Evolutionary conservation across 1,140 invertebrate species (phyloP), one percentile per base, ranked within the genome.

Genomic region (Listronotus oregonensis): DNA sequence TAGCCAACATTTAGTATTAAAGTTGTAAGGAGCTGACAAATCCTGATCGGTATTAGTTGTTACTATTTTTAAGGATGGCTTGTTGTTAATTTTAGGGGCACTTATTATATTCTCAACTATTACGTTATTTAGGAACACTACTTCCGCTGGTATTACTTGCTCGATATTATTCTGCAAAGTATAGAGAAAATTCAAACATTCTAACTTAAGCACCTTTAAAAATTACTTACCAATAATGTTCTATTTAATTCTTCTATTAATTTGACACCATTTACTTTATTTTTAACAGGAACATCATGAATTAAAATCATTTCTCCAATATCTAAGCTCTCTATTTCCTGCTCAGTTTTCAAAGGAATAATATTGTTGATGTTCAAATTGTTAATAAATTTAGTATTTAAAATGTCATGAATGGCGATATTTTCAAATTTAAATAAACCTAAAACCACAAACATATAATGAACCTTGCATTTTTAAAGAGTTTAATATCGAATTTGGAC

Each of bases 101-200:
- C 50, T 58, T 8, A 81, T 57, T 51, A 58, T 69, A n/a, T 73
- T 50, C 8, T 76, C 51, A 1, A 82, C 43, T 12, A 73, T 8
- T 6, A 82, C 46, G 15, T 77, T 71, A 17, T 66, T 68, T 31
- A 75, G 32, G 37, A 82, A 82, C 15, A 73, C 50, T 7, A 80
- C 64, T 27, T 74, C 65, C 6, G 68, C 64, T 10, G 27, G 27
- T 32, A 79, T 69, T 21, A 66, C 43, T 69, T 79, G 75, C 17
- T 70, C 67, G 18, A 50, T 39, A 18, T 73, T 60, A 7, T 31
- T 60, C 72, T 75, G 58, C 47, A 70, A 74, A 44, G 18, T 18
- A 69, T 21, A 58, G 34, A 51, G 18, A 50, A 56, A 27, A 27
- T 5, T 14, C 27, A 21, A 2, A 37, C 9, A 17, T 39, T 27